These are phyloP conservation scores for Paguma larvata DNA, from an alignment of 2,797 vertebrate genomes.

Conservation along the genomic window DNA sequence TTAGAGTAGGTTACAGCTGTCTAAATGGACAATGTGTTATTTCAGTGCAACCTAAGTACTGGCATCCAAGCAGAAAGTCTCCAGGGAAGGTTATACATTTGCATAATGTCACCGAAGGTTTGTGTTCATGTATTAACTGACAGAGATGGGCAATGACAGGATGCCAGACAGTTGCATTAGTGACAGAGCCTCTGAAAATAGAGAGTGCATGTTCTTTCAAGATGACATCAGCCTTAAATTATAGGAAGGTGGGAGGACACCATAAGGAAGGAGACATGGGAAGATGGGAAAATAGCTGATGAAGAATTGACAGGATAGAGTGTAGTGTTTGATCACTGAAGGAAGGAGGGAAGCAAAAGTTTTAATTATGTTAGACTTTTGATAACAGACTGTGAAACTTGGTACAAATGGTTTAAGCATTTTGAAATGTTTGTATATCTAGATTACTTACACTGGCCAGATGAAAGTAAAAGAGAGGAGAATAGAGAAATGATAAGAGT, in stretches of 20 bases:
- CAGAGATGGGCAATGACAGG: constrained; percentile 68
- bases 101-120: constrained; percentile 74
- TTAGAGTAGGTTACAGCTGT: constrained; percentile 55
- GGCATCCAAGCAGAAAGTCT: constrained; percentile 70
- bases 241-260: constrained; percentile 38
- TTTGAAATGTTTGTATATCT: neutral
- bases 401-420: neutral
- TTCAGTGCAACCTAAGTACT: constrained; percentile 55
- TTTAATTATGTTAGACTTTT: constrained; percentile 34
- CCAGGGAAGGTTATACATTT: constrained; percentile 76
- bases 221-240: constrained; percentile 77
- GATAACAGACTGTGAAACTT: constrained; percentile 21
- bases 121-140: constrained; percentile 73
- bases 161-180: constrained; percentile 68
- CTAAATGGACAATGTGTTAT: constrained; percentile 55
- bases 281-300: neutral
- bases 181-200: constrained; percentile 77
- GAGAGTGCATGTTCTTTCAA: constrained; percentile 36
- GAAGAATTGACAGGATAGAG: neutral
- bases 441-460: neutral
- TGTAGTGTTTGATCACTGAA: neutral
- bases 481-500: neutral
- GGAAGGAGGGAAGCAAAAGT: neutral
- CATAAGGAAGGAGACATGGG: neutral
- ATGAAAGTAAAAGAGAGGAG: neutral